phyloP scores from a whole-genome alignment of 2,113 vertebrate species.

The Trogon surrucura region DNA sequence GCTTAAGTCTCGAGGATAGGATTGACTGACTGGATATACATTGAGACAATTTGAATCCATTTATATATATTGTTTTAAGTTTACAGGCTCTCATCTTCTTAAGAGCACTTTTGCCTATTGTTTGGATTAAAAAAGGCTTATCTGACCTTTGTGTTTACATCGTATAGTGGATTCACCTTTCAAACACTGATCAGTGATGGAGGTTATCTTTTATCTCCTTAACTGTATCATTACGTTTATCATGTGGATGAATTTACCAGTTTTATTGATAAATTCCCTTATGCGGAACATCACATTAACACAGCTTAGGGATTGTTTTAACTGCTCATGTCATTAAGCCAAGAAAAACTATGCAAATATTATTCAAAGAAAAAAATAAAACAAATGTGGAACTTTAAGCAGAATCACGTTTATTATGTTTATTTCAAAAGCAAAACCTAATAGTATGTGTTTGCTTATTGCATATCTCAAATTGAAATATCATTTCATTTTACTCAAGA shows the following conservation, averaged over 20 bases:
- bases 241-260: background rate
- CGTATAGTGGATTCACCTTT: background rate
- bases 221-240: background rate
- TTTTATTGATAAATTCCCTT: background rate
- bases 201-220: background rate
- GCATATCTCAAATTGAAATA: background rate
- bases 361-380: background rate
- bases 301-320: background rate
- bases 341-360: background rate
- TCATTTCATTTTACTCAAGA: background rate
- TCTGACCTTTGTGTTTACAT: background rate
- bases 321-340: background rate
- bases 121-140: background rate
- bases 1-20: background rate
- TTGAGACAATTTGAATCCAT: background rate
- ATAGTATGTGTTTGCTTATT: background rate
- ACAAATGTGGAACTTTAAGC: background rate
- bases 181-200: background rate
- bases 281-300: background rate
- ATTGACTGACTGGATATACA: background rate
- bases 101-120: background rate
- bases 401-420: background rate
- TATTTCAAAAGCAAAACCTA: background rate
- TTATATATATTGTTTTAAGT: background rate
- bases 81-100: background rate